Percentiles rank a stretch among this genome's conserved stretches.
Conservation (phyloP, 2,888 invertebrate genomes). For the Lydus trimaculatus region DNA sequence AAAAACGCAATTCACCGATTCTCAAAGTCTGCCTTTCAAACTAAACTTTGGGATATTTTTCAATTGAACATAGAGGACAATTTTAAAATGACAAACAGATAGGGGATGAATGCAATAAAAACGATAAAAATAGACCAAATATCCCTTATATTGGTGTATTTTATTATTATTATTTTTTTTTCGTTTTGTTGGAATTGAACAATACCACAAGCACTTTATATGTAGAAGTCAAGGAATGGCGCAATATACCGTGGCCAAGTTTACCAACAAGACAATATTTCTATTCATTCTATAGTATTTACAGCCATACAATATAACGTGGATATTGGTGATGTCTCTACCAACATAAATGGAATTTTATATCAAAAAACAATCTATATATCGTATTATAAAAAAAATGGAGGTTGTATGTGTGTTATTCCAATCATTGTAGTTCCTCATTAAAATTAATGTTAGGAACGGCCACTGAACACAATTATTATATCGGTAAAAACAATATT, state of each 20-base stretch:
- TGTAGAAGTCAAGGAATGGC: constrained; percentile 20
- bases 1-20: background rate
- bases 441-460: background rate
- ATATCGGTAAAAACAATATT: constrained; percentile 1
- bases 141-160: constrained; percentile 3
- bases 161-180: background rate
- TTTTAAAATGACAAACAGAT: constrained; percentile 24
- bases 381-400: background rate
- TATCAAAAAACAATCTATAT: constrained; percentile 1
- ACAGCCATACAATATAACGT: no score
- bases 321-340: constrained; percentile 9
- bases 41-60: constrained; percentile 32
- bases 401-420: background rate
- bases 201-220: constrained; percentile 26
- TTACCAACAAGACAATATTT: constrained; percentile 30
- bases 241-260: constrained; percentile 31
- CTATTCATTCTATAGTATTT: constrained; percentile 18
- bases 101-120: constrained; percentile 25
- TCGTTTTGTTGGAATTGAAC: constrained; percentile 10
- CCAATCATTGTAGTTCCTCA: background rate
- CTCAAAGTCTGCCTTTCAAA: background rate
- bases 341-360: background rate
- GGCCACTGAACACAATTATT: background rate
- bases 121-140: constrained; percentile 11
- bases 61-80: constrained; percentile 30